Percentiles rank a stretch among this genome's conserved stretches.
phyloP scores from a whole-genome alignment of 2,113 vertebrate species.

The Mesembrinibis cayennensis region DNA sequence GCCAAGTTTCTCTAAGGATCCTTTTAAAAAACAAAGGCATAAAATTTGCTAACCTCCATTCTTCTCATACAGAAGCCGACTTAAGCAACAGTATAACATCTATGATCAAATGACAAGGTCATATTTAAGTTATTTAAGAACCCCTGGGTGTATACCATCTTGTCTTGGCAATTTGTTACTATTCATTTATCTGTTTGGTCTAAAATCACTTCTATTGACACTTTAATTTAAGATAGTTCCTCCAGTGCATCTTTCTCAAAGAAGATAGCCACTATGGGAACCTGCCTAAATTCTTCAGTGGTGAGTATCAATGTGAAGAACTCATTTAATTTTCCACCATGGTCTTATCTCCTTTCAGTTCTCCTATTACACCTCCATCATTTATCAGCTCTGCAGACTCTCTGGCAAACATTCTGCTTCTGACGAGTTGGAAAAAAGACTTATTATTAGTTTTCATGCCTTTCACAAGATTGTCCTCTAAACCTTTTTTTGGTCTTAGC shows the following conservation, averaged over 20 bases:
- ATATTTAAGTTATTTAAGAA: slow-evolving; percentile 16
- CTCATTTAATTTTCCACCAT: neutral
- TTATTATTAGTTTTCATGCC: neutral
- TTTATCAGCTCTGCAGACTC: neutral
- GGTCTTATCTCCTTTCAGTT: neutral
- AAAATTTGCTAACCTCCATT: neutral
- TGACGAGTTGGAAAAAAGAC: neutral
- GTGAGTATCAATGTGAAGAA: neutral
- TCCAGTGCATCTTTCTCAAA: neutral
- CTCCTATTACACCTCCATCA: neutral
- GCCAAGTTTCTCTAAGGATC: neutral
- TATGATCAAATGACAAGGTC: neutral
- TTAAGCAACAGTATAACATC: neutral
- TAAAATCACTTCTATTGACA: slow-evolving; percentile 31
- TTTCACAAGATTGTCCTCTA: neutral
- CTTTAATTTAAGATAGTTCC: slow-evolving; percentile 23
- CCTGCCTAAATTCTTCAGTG: neutral
- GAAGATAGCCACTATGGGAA: neutral
- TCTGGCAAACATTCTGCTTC: neutral
- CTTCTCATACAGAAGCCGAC: neutral
- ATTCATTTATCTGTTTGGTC: slow-evolving; percentile 38
- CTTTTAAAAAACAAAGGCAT: neutral
- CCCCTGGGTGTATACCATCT: neutral
- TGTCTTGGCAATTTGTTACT: neutral
- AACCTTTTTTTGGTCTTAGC: neutral